Evolutionary conservation across 2,797 vertebrate genomes (phyloP).

Genomic region (Chromobotia macracanthus): DNA sequence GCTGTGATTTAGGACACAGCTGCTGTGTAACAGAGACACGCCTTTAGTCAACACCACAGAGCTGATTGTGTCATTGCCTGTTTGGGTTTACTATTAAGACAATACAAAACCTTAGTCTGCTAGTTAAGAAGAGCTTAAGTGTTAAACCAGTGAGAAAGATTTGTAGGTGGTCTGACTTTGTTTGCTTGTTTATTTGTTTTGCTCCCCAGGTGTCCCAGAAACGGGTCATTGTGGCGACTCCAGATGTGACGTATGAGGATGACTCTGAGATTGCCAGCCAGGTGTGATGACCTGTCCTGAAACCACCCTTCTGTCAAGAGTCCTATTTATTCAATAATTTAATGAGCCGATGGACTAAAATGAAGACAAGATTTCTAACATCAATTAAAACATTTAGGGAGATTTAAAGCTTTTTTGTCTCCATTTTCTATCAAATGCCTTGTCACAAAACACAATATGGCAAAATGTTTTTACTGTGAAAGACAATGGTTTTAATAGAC

Average conservation of each 20-base stretch:
- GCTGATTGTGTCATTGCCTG: conserved; percentile 26
- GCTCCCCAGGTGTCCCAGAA: conserved; percentile 73
- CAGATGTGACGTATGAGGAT: conserved; percentile 81
- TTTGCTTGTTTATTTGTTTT: conserved; percentile 25
- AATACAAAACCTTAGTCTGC: neutral
- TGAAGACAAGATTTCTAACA: conserved; percentile 8
- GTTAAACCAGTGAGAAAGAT: conserved; percentile 1
- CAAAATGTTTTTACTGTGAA: conserved; percentile 48
- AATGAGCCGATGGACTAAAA: conserved; percentile 62
- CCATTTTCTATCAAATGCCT: conserved; percentile 2
- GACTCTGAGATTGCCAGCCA: conserved; percentile 84
- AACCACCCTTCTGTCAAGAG: conserved; percentile 47
- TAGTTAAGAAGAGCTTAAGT: neutral
- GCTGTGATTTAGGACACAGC: conserved; percentile 9
- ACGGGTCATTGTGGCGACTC: conserved; percentile 70
- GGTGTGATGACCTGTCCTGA: conserved; percentile 67
- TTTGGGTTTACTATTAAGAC: conserved; percentile 13
- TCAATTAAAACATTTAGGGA: neutral
- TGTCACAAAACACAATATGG: conserved; percentile 11
- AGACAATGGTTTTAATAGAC: conserved; percentile 34
- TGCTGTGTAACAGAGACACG: conserved; percentile 35
- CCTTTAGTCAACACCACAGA: conserved; percentile 53
- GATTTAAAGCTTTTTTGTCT: conserved; percentile 6
- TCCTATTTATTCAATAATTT: conserved; percentile 73
- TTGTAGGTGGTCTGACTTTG: conserved; percentile 3